Conservation (phyloP, 2,797 vertebrate species). For the Molossus molossus region DNA sequence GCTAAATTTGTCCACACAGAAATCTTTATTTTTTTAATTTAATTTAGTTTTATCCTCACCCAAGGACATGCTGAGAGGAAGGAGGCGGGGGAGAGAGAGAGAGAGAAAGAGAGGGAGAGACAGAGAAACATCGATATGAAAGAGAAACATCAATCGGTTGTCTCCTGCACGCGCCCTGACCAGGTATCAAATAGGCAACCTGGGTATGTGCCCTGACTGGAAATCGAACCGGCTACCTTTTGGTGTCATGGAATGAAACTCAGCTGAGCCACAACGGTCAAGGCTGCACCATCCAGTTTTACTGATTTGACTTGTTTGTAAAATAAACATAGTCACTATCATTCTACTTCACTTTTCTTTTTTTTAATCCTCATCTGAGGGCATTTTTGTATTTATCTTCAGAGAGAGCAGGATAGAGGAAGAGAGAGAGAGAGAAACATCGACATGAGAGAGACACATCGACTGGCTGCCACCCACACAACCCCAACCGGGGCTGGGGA, state of each 20-base stretch:
- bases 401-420: too few species aligned
- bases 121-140: neutral
- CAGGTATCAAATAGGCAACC: too few species aligned
- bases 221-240: neutral
- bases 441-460: too few species aligned
- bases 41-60: neutral
- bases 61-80: neutral
- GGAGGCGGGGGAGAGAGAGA: neutral
- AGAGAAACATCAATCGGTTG: neutral
- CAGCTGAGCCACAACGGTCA: neutral
- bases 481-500: too few species aligned
- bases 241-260: neutral
- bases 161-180: too few species aligned
- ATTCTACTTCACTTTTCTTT: slow-evolving; percentile 37
- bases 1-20: neutral
- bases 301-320: neutral
- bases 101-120: neutral
- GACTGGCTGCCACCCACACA: too few species aligned
- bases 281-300: neutral
- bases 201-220: neutral
- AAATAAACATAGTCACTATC: neutral
- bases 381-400: too few species aligned
- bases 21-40: neutral
- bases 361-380: too few species aligned
- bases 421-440: too few species aligned